These are phyloP conservation scores for Cataglyphis altisquamis DNA, from an alignment of 2,888 invertebrate species.

Conservation along the genomic window DNA sequence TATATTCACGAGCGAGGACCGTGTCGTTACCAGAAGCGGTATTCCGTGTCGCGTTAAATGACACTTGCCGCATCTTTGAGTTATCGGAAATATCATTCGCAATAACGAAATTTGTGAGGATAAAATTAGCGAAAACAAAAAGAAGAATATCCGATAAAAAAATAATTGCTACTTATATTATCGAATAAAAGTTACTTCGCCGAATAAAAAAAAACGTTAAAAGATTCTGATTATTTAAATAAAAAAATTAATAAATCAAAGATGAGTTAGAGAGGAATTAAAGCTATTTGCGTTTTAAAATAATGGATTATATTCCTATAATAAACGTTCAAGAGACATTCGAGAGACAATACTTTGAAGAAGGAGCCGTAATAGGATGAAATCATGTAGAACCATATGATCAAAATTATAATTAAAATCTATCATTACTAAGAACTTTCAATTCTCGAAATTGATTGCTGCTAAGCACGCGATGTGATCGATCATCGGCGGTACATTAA, in stretches of 20 bases:
- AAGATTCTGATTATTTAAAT: slow-evolving; percentile 64
- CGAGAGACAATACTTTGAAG: neutral
- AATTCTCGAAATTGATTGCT: slow-evolving; percentile 28
- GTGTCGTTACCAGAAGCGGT: neutral
- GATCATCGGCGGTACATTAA: slow-evolving; percentile 39
- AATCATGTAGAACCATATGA: neutral
- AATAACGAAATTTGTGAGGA: slow-evolving; percentile 2
- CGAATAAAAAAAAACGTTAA: neutral
- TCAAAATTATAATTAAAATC: slow-evolving; percentile 40
- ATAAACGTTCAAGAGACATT: neutral
- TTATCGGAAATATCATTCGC: neutral
- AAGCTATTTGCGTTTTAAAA: neutral
- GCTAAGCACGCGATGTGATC: slow-evolving; percentile 46
- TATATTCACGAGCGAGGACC: neutral
- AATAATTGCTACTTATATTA: neutral
- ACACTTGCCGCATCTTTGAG: neutral
- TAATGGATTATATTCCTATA: neutral
- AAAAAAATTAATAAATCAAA: neutral
- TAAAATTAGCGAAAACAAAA: neutral
- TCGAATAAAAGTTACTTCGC: slow-evolving; percentile 17
- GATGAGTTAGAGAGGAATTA: neutral
- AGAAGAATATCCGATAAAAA: neutral
- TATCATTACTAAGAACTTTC: slow-evolving; percentile 32
- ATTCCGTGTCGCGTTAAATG: slow-evolving; percentile 1
- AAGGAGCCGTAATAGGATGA: neutral